phyloP scores from a whole-genome alignment of 1,140 invertebrate species.

The Leguminivora glycinivorella region DNA sequence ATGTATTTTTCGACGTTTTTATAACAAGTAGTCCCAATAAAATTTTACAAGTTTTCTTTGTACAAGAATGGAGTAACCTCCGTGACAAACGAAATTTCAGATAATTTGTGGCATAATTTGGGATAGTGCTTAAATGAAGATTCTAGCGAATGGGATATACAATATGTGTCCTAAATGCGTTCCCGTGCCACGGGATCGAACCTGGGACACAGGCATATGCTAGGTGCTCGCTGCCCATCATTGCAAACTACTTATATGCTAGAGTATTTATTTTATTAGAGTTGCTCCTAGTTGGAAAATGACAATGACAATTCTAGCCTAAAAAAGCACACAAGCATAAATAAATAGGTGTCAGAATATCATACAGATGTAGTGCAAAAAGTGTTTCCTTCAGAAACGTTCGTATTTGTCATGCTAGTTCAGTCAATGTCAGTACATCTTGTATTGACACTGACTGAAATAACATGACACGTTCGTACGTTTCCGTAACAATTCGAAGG shows the following conservation, averaged over 20 bases:
- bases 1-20: conserved; percentile 69
- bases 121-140: conserved; percentile 67
- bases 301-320: no score
- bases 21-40: conserved; percentile 78
- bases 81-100: conserved; percentile 61
- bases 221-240: conserved; percentile 1
- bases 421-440: no score
- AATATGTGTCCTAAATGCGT: neutral
- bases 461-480: no score
- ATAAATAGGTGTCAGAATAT: no score
- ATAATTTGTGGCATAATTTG: conserved; percentile 64
- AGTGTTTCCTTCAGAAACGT: no score
- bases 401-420: no score
- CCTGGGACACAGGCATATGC: conserved; percentile 13
- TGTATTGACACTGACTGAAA: no score
- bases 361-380: no score
- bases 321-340: no score
- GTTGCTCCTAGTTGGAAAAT: neutral
- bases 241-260: neutral
- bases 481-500: no score
- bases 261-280: no score
- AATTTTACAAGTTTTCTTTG: conserved; percentile 76
- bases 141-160: conserved; percentile 50
- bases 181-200: neutral
- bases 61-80: conserved; percentile 70